These are phyloP conservation scores for Orestias chungarensis DNA, from an alignment of 2,797 vertebrate species.

Conservation along the genomic window DNA sequence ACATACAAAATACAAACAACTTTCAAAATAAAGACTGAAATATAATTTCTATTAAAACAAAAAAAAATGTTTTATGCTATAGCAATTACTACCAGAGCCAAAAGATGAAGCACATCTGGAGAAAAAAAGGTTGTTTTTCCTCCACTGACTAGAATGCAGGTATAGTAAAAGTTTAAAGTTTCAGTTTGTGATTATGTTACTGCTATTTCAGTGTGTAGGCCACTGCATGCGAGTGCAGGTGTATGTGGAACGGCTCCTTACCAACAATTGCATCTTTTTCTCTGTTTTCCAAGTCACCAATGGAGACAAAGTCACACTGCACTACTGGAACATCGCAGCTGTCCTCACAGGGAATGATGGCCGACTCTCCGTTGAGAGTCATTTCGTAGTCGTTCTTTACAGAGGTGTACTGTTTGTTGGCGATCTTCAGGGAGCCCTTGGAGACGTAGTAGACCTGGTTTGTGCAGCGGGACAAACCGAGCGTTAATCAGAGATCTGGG, in stretches of 20 bases:
- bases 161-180: neutral
- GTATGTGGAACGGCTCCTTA: constrained; percentile 65
- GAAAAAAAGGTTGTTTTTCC: too few species aligned
- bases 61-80: too few species aligned
- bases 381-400: constrained; percentile 90
- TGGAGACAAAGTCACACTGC: constrained; percentile 91
- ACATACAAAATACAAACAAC: neutral
- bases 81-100: too few species aligned
- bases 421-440: constrained; percentile 92
- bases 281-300: constrained; percentile 86
- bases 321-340: constrained; percentile 87
- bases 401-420: constrained; percentile 96
- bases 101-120: too few species aligned
- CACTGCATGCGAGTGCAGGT: neutral
- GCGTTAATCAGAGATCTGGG: constrained; percentile 53
- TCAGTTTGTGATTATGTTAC: neutral
- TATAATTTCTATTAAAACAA: neutral
- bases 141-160: neutral
- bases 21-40: neutral
- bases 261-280: constrained; percentile 92
- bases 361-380: constrained; percentile 85
- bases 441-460: constrained; percentile 94
- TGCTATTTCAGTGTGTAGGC: neutral
- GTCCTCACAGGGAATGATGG: constrained; percentile 92
- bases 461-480: constrained; percentile 32